Percentiles rank a stretch among this genome's conserved stretches.
These are phyloP conservation scores for Acanthosepion esculentum DNA, from an alignment of 2,888 invertebrate genomes.

Conservation along the genomic window DNA sequence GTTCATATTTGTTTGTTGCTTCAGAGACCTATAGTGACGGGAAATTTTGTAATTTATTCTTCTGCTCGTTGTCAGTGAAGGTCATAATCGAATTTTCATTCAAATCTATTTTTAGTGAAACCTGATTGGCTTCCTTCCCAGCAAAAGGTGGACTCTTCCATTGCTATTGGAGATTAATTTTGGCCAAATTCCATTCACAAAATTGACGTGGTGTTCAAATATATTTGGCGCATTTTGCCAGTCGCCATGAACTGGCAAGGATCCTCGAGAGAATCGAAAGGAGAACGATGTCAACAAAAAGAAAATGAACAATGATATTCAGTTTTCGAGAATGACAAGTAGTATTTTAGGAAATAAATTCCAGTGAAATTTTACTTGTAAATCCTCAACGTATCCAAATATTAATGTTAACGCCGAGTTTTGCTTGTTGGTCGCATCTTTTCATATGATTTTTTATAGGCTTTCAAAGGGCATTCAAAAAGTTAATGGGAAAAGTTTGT, in stretches of 20 bases:
- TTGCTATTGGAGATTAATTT: neutral
- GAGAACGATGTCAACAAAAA: neutral
- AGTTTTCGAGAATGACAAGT: neutral
- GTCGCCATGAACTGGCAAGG: neutral
- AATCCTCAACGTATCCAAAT: neutral
- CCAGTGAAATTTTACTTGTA: neutral
- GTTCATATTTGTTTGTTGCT: neutral
- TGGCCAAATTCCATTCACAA: neutral
- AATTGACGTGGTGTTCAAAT: neutral
- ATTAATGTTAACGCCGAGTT: neutral
- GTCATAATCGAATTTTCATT: neutral
- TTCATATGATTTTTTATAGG: no score
- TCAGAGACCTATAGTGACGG: neutral
- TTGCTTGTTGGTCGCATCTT: neutral
- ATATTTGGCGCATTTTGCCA: neutral
- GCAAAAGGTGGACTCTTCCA: neutral
- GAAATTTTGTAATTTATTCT: neutral
- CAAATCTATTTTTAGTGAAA: conserved; percentile 21
- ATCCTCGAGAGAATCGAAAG: neutral
- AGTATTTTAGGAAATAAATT: neutral
- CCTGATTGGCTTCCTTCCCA: neutral
- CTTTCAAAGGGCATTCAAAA: no score
- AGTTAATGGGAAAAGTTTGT: no score
- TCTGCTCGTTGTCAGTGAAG: neutral
- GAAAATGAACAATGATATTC: neutral